Base-by-base conservation (phyloP, 2,113 vertebrate species). In the Octodon degus region DNA sequence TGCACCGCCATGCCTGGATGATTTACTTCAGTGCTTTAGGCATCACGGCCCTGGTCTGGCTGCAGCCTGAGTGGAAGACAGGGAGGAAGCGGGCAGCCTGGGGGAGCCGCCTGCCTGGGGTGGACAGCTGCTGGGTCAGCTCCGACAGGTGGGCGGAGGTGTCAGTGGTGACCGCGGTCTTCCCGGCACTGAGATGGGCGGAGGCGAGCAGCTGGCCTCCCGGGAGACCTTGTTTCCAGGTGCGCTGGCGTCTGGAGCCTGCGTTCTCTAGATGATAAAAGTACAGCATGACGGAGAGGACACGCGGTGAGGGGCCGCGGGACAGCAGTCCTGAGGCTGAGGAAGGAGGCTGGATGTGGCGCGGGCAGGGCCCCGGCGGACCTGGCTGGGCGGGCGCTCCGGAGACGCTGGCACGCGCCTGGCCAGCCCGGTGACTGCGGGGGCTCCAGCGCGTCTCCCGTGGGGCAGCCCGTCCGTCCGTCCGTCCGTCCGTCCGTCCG, bases 231-330 rank as follows among this genome's bases (percentile, higher is more conserved):
- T 19, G 8, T 9, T 7, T 32, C 34, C 68, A 70, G 68, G 34
- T n/a, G 68, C 34, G 20, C 67, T 67, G 30, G 50, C 68, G 84
- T 32, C 70, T 87, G 70, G 86, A n/a, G 2, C 74, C 91, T 90
- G 13, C 87, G 53, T 86, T 92, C 17, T 88, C 67, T 82, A 82
- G 30, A 89, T 60, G 24, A 72, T 84, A 86, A 95, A 89, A 92
- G 32, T n/a, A 4, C 20, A n/a, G n/a, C n/a, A n/a, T 47, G 22
- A 63, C 55, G 50, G 12, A 68, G 30, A 1, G 62, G 68, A 70
- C 68, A 20, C 34, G 8, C 10, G 68, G 68, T n/a, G 17, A 37
- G 7, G 34, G 34, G n/a, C 68, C 20, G 68, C 3, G 34, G 67
- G 67, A 55, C 68, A 4, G n/a, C n/a, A n/a, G n/a, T n/a, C n/a